These are phyloP conservation scores for Rapana venosa DNA, from an alignment of 2,888 invertebrate species.

Conservation along the genomic window DNA sequence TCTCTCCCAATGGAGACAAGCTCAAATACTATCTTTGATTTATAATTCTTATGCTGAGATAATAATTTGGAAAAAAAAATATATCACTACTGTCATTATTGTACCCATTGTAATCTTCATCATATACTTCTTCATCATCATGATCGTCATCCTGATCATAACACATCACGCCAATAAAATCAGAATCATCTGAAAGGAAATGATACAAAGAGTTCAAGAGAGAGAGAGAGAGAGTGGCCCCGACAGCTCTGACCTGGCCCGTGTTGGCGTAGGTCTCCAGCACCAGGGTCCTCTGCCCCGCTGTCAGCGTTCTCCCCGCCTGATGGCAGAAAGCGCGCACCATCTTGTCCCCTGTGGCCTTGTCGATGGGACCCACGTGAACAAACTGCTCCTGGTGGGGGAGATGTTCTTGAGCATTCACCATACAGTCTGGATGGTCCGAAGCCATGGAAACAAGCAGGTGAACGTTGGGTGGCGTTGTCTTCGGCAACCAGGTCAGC, in stretches of 20 bases:
- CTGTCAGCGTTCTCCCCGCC: conserved; percentile 56
- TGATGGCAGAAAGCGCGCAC: conserved; percentile 53
- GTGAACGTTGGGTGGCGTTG: conserved; percentile 62
- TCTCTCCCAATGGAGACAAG: too few species aligned
- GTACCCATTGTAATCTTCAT: too few species aligned
- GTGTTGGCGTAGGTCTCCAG: conserved; percentile 36
- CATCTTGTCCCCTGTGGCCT: conserved; percentile 54
- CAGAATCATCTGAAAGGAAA: too few species aligned
- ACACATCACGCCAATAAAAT: too few species aligned
- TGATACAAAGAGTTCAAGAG: neutral
- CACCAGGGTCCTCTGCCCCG: conserved; percentile 60
- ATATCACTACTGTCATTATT: too few species aligned
- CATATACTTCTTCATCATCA: too few species aligned
- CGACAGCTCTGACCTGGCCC: neutral
- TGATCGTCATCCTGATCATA: too few species aligned
- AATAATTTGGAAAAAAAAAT: too few species aligned
- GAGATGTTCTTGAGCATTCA: conserved; percentile 53
- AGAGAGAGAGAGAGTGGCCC: neutral
- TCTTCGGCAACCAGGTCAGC: conserved; percentile 66
- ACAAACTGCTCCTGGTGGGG: conserved; percentile 55
- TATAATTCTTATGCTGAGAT: too few species aligned
- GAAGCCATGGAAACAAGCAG: conserved; percentile 65
- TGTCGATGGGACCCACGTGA: conserved; percentile 56
- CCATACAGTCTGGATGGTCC: conserved; percentile 53
- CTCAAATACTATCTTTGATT: too few species aligned